phyloP scores from a whole-genome alignment of 2,797 vertebrate genomes.

The Clamator glandarius region DNA sequence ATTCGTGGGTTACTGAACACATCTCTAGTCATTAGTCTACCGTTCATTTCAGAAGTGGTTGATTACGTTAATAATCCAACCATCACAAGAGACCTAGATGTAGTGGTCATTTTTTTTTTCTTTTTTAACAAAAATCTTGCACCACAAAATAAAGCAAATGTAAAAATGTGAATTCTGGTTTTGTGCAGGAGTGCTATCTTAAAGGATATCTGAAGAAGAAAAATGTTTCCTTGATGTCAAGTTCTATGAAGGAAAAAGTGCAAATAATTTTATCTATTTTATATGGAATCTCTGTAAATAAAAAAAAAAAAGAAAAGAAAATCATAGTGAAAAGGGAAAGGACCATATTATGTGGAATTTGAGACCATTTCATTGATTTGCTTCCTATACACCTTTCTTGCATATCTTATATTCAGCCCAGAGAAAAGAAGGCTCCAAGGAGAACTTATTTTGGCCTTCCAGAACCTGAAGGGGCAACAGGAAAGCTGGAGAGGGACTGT shows the following conservation, averaged over 20 bases:
- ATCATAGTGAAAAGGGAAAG: neutral
- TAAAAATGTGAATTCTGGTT: neutral
- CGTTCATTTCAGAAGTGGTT: neutral
- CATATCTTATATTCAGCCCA: no score
- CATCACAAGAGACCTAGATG: neutral
- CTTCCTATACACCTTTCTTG: neutral
- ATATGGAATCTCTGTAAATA: neutral
- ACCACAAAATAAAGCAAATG: neutral
- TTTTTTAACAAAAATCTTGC: neutral
- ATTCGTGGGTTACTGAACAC: conserved; percentile 45
- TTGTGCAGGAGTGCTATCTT: neutral
- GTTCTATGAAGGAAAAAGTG: neutral
- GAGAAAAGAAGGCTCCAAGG: no score
- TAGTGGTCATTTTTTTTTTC: neutral
- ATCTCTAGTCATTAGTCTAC: conserved; percentile 54
- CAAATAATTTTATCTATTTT: neutral
- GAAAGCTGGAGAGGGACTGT: no score
- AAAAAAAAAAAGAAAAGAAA: neutral
- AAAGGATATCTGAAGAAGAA: neutral
- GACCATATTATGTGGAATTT: neutral
- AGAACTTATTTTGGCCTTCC: no score
- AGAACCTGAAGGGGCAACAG: no score
- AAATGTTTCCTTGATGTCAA: neutral
- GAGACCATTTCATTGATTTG: neutral
- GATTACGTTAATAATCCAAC: conserved; percentile 43